Base-by-base conservation (phyloP, 2,888 invertebrate genomes). In the Xanthorhoe spadicearia region DNA sequence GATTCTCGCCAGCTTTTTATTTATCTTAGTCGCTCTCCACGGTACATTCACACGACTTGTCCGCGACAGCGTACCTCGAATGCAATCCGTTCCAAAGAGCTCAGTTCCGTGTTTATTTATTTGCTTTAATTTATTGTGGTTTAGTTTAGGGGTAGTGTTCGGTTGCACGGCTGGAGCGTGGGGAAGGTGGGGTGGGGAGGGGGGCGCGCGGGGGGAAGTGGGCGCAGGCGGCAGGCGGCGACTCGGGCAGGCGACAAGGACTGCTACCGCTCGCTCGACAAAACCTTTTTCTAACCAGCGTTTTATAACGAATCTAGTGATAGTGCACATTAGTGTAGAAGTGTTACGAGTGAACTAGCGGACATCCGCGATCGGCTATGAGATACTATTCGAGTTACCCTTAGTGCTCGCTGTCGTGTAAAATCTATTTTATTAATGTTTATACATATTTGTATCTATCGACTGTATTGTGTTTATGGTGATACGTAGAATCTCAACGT, bases 21-120 rank as follows among this genome's bases (percentile, higher is more conserved):
- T 69, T 65, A 56, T 64, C 56, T 61, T 64, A 15, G 19, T 64
- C 50, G 65, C 58, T 61, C 54, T 49, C 43, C 51, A 71, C 77
- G 81, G 82, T 75, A 76, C 76, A 74, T 78, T 76, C 78, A 55
- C 52, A 77, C 78, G 69, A 68, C 69, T 67, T 68, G 70, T 73
- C 69, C 62, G 77, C 77, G 38, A 53, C 38, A 66, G 64, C 74
- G 83, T 83, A 86, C 87, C 85, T 87, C 85, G 86, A 83, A 83
- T 82, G 83, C 80, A 84, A 86, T 83, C 87, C 84, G 88, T 88
- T 89, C 92, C 91, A 91, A 91, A 91, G 90, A 89, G 87, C 23
- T 23, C 23, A 23, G 23, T 3, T 23, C 23, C 88, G 85, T 77
- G 81, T 74, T 83, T 84, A 89, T 89, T 90, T 90, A 88, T 89